Conservation (phyloP, 2,888 invertebrate species). For the Ophioninae sp. region DNA sequence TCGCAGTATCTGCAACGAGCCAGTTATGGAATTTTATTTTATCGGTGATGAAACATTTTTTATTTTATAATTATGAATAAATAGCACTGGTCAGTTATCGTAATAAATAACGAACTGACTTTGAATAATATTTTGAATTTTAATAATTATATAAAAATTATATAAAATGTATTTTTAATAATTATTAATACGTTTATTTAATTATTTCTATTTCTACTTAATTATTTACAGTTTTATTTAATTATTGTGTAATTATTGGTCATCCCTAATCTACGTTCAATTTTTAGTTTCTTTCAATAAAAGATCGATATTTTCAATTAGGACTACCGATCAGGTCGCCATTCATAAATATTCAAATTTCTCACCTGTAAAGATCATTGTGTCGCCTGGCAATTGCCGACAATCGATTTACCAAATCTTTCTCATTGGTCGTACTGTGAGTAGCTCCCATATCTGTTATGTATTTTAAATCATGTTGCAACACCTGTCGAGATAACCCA, state of each 20-base stretch:
- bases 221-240: no score
- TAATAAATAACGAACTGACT: not conserved
- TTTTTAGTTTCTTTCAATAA: not conserved
- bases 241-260: not conserved
- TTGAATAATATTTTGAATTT: no score
- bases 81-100: not conserved
- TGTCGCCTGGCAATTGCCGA: slow-evolving; percentile 54
- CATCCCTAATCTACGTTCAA: not conserved
- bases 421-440: slow-evolving; percentile 15
- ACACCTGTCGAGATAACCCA: slow-evolving; percentile 30
- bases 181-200: no score
- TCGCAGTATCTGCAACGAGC: slow-evolving; percentile 52
- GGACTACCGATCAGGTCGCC: not conserved
- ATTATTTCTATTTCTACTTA: no score
- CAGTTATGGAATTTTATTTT: not conserved
- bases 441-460: slow-evolving; percentile 13
- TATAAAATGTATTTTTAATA: no score
- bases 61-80: not conserved
- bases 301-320: not conserved
- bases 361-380: slow-evolving; percentile 51
- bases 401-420: slow-evolving; percentile 41
- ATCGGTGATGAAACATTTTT: not conserved
- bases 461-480: slow-evolving; percentile 56
- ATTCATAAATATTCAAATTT: not conserved
- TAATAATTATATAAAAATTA: no score